phyloP scores from a whole-genome alignment of 2,113 vertebrate species.

The Vimba vimba region DNA sequence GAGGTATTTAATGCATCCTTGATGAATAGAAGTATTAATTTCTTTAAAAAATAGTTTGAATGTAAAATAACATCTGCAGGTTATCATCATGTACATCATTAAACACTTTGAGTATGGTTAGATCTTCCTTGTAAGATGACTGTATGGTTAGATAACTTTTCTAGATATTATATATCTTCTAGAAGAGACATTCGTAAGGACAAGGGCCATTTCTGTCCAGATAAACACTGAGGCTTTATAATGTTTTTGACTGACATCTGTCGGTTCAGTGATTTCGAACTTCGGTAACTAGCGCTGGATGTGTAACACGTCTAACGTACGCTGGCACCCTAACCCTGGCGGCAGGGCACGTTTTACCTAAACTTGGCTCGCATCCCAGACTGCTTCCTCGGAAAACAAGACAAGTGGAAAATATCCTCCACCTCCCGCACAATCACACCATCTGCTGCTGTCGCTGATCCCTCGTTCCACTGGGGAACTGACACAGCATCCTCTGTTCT shows the following conservation, averaged over 20 bases:
- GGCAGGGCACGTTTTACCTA: slow-evolving; percentile 66
- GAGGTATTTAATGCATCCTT: too few relatives aligned
- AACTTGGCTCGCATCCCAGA: slow-evolving; percentile 73
- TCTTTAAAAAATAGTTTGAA: too few relatives aligned
- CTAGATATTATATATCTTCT: not conserved
- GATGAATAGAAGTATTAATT: too few relatives aligned
- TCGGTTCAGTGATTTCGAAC: slow-evolving; percentile 6
- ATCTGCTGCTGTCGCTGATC: slow-evolving; percentile 74
- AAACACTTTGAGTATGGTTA: not conserved
- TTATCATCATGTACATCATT: too few relatives aligned
- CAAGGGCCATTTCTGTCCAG: not conserved
- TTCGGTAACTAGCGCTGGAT: not conserved
- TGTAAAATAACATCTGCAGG: too few relatives aligned
- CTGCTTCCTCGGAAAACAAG: slow-evolving; percentile 65
- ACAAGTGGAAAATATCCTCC: slow-evolving; percentile 43
- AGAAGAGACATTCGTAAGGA: not conserved
- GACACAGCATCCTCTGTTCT: slow-evolving; percentile 45
- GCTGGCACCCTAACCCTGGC: slow-evolving; percentile 47
- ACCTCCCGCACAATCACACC: slow-evolving; percentile 64
- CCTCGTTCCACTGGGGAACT: slow-evolving; percentile 54
- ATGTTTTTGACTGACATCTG: slow-evolving; percentile 9
- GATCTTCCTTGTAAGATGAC: not conserved
- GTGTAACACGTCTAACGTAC: slow-evolving; percentile 41
- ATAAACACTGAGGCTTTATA: not conserved
- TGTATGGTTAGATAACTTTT: not conserved